Evolutionary conservation across 2,113 vertebrate species (phyloP), one percentile per base, ranked within the genome.

Genomic region (pig (Sus scrofa)): DNA sequence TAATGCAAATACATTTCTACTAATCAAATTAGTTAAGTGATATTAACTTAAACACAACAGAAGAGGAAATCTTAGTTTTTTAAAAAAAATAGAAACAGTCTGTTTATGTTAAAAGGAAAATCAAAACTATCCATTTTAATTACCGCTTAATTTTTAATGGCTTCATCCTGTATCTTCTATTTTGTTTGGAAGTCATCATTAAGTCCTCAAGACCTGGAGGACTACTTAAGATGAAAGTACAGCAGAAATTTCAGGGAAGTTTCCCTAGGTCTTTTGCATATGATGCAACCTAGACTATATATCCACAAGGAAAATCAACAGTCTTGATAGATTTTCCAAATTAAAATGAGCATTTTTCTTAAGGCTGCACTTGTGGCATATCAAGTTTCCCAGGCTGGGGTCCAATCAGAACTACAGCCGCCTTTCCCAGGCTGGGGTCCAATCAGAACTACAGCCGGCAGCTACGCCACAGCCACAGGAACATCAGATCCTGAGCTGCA

Each of bases 101-200:
- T 60, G 11, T 44, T 70, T 60, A 27, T 60, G 32, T 26, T 52
- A 82, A 88, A 81, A 60, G 20, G 71, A 94, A 94, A 37, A 65
- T 27, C 2, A 54, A 74, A 73, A 82, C 32, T 30, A 14, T 26
- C 32, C 27, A 75, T 56, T 94, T 83, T 63, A 65, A 67, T 27
- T 34, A 71, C 19, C 75, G 67, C 26, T 14, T 73, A 39, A 82
- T 67, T 24, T 44, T 73, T 94, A 37, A 56, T 34, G 88, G 26
- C 22, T 62, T 77, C n/a, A 67, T n/a, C 13, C 10, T 37, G 26
- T 60, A 34, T 81, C 88, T 87, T 34, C 56, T 86, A 20, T 50
- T 71, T 87, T 71, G 67, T 74, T 63, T 73, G 92, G 15, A 70
- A 84, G 54, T 22, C 63, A 92, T 50, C 20, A n/a, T 74, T 94